Conservation (phyloP, 2,113 vertebrate genomes). For the mouse (Mus musculus) region GRCm39 chr10:56366001-56366500, state of each 20-base stretch:
- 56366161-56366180: background rate
- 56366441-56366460: background rate
- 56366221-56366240: background rate
- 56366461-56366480: background rate
- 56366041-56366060: slow-evolving; percentile 15
- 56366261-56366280: background rate
- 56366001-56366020: slow-evolving; percentile 31
- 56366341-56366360: background rate
- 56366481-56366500: background rate
- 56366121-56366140: background rate
- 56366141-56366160: background rate
- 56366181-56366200: background rate
- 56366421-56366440: background rate
- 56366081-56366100: background rate
- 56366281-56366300: background rate
- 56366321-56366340: background rate
- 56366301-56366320: background rate
- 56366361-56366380: background rate
- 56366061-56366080: slow-evolving; percentile 41
- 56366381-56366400: background rate
- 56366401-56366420: background rate
- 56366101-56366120: background rate
- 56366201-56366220: background rate
- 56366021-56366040: slow-evolving; percentile 10
- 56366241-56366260: background rate